Base-by-base conservation (phyloP, 2,113 vertebrate species). In the Heloderma charlesbogerti region DNA sequence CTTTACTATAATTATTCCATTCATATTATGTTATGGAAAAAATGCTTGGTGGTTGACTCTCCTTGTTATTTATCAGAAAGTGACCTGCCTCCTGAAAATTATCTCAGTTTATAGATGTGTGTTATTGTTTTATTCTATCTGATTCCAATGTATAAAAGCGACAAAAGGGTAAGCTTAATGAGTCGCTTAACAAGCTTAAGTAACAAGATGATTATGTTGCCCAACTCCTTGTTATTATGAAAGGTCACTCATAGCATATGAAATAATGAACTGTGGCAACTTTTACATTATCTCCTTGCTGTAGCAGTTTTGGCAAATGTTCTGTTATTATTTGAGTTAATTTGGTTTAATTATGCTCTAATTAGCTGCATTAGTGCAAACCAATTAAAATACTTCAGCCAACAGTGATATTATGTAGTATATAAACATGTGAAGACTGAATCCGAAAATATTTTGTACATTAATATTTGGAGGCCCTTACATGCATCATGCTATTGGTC, bases 301-400 rank as follows among this genome's bases (percentile, higher is more conserved):
- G 63, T 7, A 91, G 9, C 63, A n/a, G n/a, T 90, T 89, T 84
- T 91, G 37, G 15, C 29, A 93, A 34, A 27, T 80, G 84, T 71
- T 89, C 40, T 25, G 60, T 94, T 69, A 88, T 90, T 93, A 90
- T 92, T 94, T 86, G 45, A 91, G 90, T 84, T 10, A 78, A 88
- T 93, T 92, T 91, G 0, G 0, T 92, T 89, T 90, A 13, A 90
- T 86, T 91, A 86, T 91, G 88, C 2, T 89, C 79, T 72, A 94
- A 13, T 80, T 92, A 87, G 90, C 84, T 90, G 29, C 7, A 9
- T 83, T 66, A 82, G 25, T 85, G 83, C 69, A 92, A 94, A 95
- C 86, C 72, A 90, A 75, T 71, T 89, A 88, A 90, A 94, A 88
- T 71, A 84, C 1, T 72, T 88, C 5, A 82, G 20, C 18, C 4